Evolutionary conservation across 2,113 vertebrate genomes (phyloP).

Genomic region (Elephas maximus): DNA sequence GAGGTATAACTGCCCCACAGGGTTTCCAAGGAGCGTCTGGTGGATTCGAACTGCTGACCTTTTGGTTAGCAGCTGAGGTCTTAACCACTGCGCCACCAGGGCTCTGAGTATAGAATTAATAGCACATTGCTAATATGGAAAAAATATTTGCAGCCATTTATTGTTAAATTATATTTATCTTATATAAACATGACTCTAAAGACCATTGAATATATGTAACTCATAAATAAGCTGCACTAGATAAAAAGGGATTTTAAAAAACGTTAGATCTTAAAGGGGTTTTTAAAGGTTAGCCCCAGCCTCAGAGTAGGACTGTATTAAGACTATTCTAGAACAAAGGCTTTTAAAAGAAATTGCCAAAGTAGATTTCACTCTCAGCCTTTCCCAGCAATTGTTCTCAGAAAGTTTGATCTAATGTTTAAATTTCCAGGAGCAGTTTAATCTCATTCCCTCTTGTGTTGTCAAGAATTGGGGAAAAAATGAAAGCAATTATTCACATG

Average conservation of each 20-base stretch:
- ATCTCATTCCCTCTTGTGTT: constrained; percentile 68
- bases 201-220: constrained; percentile 34
- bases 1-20: too few relatives aligned
- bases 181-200: constrained; percentile 48
- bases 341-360: constrained; percentile 71
- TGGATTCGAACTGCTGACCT: too few relatives aligned
- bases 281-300: constrained; percentile 60
- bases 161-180: constrained; percentile 19
- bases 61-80: too few relatives aligned
- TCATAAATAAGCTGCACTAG: constrained; percentile 32
- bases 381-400: constrained; percentile 75
- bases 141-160: neutral
- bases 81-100: too few relatives aligned
- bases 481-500: constrained; percentile 61
- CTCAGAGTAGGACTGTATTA: constrained; percentile 38
- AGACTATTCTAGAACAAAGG: constrained; percentile 58
- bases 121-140: neutral
- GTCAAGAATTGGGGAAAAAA: constrained; percentile 53
- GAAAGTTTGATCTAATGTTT: constrained; percentile 72
- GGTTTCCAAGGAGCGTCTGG: too few relatives aligned
- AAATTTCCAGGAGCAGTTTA: constrained; percentile 73
- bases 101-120: neutral
- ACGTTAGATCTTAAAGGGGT: constrained; percentile 56
- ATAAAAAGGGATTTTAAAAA: constrained; percentile 66
- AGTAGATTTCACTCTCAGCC: constrained; percentile 57